Evolutionary conservation across 2,888 invertebrate species (phyloP).

Genomic region (Elegia similella): DNA sequence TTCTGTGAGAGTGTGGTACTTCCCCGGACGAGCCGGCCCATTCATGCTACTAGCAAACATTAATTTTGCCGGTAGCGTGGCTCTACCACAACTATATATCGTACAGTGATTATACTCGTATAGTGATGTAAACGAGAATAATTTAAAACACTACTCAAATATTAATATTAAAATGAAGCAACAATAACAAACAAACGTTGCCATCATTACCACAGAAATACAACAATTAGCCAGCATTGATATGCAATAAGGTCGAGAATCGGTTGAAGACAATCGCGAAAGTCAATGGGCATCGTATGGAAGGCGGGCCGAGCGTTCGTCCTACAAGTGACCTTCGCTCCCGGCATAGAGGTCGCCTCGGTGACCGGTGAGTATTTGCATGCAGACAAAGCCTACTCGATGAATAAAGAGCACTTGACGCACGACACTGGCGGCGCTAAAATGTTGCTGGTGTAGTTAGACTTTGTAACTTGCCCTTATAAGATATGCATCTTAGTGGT

Average conservation of each 20-base stretch:
- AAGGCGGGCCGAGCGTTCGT: conserved; percentile 43
- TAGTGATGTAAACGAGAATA: too few relatives aligned
- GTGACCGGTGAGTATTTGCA: conserved; percentile 74
- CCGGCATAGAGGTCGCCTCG: conserved; percentile 59
- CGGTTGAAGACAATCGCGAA: conserved; percentile 34
- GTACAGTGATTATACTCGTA: too few relatives aligned
- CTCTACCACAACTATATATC: too few relatives aligned
- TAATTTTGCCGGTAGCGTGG: too few relatives aligned
- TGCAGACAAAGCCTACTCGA: conserved; percentile 71
- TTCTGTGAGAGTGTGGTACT: too few relatives aligned
- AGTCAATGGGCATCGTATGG: conserved; percentile 38
- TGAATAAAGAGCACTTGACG: conserved; percentile 71
- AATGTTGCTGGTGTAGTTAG: conserved; percentile 37
- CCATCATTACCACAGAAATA: conserved; percentile 6
- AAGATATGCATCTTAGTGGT: too few relatives aligned
- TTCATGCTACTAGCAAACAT: too few relatives aligned
- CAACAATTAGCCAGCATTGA: conserved; percentile 12
- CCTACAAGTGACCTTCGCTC: conserved; percentile 74
- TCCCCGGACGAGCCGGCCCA: too few relatives aligned
- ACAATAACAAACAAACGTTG: conserved; percentile 13
- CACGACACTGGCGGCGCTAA: conserved; percentile 50
- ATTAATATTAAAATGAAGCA: not conserved
- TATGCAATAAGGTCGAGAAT: conserved; percentile 33
- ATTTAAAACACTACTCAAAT: not conserved
- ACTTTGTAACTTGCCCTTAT: too few relatives aligned